These are phyloP conservation scores for Eubasilissa regina DNA, from an alignment of 1,140 invertebrate genomes.

Conservation along the genomic window DNA sequence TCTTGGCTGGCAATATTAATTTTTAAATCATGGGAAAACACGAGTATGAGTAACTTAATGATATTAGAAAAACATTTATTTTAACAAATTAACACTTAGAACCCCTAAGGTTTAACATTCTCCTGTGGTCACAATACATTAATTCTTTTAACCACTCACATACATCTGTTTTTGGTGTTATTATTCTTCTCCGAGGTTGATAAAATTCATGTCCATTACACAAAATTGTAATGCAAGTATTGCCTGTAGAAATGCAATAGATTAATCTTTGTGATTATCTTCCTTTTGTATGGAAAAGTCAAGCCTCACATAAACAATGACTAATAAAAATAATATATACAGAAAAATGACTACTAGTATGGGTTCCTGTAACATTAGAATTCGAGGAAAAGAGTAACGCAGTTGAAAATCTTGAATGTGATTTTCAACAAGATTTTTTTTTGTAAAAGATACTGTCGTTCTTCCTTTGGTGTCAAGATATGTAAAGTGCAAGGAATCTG, in stretches of 20 bases:
- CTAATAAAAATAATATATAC: constrained; percentile 91
- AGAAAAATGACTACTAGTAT: constrained; percentile 90
- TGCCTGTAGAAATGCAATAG: constrained; percentile 8
- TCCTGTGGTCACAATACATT: too few relatives aligned
- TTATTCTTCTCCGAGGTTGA: too few relatives aligned
- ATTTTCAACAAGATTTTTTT: constrained; percentile 94
- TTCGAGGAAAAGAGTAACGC: constrained; percentile 90
- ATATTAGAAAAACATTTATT: too few relatives aligned
- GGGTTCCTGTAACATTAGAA: constrained; percentile 93
- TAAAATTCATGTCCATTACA: background rate
- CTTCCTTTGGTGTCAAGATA: constrained; percentile 97
- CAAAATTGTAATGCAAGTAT: background rate
- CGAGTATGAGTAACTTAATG: too few relatives aligned
- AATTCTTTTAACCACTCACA: too few relatives aligned
- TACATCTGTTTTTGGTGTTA: too few relatives aligned
- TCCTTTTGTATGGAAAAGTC: constrained; percentile 91
- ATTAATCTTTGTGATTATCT: constrained; percentile 71
- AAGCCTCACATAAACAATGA: constrained; percentile 95
- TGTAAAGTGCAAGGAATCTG: constrained; percentile 89
- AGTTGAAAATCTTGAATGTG: constrained; percentile 95
- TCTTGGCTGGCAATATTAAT: too few relatives aligned
- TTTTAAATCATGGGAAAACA: too few relatives aligned
- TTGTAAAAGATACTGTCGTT: constrained; percentile 88
- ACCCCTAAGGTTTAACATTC: too few relatives aligned
- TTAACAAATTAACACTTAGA: too few relatives aligned